Percentiles rank a stretch among this genome's conserved stretches.
Conservation (phyloP, 2,888 invertebrate species). For the Phengaris alcon region DNA sequence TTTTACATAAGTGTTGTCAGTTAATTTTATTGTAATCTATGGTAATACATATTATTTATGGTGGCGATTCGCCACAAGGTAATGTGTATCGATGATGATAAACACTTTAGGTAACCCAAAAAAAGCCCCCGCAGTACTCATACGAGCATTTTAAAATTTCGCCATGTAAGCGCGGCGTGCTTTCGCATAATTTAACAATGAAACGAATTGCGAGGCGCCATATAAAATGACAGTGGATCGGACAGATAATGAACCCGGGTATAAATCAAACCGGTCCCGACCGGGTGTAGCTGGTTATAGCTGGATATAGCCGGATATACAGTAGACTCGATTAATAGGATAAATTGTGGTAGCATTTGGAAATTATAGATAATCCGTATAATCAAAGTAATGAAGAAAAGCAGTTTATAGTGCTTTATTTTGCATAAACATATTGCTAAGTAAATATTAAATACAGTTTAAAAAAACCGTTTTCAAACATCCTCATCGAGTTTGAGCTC, state of each 20-base stretch:
- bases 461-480: no score
- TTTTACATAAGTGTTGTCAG: no score
- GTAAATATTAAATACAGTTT: no score
- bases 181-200: constrained; percentile 15
- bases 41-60: no score
- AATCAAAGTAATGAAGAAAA: no score
- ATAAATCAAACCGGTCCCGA: constrained; percentile 37
- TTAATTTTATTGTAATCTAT: no score
- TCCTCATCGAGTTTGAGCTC: no score
- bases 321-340: not conserved
- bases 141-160: constrained; percentile 8
- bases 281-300: constrained; percentile 31
- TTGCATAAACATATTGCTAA: no score
- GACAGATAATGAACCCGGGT: constrained; percentile 33
- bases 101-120: not conserved
- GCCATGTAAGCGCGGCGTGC: constrained; percentile 9
- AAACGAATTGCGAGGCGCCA: constrained; percentile 18
- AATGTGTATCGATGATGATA: not conserved
- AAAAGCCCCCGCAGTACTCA: not conserved
- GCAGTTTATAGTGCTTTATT: no score
- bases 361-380: no score
- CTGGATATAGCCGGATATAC: constrained; percentile 3
- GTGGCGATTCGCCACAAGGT: no score
- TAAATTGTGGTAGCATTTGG: not conserved
- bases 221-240: constrained; percentile 15